These are phyloP conservation scores for Drosophila koepferae DNA, from an alignment of 2,888 invertebrate species.

Conservation along the genomic window DNA sequence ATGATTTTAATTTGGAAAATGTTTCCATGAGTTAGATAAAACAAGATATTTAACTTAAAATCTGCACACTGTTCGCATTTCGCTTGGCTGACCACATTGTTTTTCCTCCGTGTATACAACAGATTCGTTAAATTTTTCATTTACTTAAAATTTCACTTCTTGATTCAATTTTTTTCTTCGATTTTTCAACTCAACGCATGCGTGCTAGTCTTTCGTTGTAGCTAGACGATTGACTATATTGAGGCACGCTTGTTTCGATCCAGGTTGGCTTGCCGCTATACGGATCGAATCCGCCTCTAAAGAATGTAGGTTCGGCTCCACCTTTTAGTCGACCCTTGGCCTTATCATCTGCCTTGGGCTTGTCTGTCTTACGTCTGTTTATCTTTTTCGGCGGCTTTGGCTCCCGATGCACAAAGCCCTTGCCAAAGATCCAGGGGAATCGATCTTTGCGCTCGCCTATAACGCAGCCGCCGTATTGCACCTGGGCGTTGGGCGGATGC, in stretches of 20 bases:
- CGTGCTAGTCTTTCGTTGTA: background rate
- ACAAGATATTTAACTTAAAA: background rate
- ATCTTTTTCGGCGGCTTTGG: slow-evolving; percentile 34
- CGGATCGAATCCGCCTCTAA: background rate
- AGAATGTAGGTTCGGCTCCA: slow-evolving; percentile 27
- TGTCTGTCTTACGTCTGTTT: slow-evolving; percentile 12
- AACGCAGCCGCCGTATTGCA: slow-evolving; percentile 73
- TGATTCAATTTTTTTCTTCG: background rate
- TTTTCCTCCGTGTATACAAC: background rate
- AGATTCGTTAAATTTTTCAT: background rate
- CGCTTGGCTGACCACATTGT: background rate
- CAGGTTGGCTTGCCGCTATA: slow-evolving; percentile 19
- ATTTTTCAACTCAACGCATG: background rate
- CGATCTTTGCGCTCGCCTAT: slow-evolving; percentile 62
- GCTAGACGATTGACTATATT: background rate
- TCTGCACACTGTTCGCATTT: background rate
- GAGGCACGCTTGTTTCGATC: slow-evolving; percentile 29
- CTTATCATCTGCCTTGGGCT: slow-evolving; percentile 1
- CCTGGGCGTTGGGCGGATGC: slow-evolving; percentile 68
- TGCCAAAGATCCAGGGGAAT: slow-evolving; percentile 62
- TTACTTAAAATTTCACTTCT: slow-evolving; percentile 10
- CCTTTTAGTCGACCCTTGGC: slow-evolving; percentile 25
- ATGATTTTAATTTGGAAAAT: background rate
- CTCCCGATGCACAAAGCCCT: slow-evolving; percentile 48
- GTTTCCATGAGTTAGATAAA: background rate